These are phyloP conservation scores for Loriculus beryllinus DNA, from an alignment of 2,797 vertebrate genomes.

Conservation along the genomic window DNA sequence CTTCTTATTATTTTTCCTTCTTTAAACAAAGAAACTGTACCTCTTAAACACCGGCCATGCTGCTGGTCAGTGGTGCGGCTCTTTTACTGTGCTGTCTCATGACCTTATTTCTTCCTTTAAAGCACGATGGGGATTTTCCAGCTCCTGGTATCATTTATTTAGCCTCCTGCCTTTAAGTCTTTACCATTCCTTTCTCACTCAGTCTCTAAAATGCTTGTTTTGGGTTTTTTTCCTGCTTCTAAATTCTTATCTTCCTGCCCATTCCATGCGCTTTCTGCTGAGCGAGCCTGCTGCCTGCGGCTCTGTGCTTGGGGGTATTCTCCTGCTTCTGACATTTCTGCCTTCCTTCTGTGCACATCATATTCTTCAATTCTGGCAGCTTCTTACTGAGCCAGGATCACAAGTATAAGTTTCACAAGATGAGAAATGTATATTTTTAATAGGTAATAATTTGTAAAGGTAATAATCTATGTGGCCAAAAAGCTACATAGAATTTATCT, in stretches of 20 bases:
- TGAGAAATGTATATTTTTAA: not conserved
- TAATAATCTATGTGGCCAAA: not conserved
- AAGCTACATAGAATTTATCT: not conserved
- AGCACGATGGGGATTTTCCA: conserved; percentile 3
- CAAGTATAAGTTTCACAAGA: not conserved
- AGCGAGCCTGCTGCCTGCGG: not conserved
- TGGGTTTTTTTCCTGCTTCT: not conserved
- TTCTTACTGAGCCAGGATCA: not conserved
- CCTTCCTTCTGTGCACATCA: not conserved
- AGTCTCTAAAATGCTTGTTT: not conserved
- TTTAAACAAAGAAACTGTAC: not conserved
- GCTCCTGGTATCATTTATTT: conserved; percentile 12
- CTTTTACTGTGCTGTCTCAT: not conserved
- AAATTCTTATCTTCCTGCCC: not conserved
- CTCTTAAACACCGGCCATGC: not conserved
- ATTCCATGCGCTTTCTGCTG: not conserved
- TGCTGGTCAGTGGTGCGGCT: not conserved
- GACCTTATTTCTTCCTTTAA: not conserved
- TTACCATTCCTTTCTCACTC: not conserved
- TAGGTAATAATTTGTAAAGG: not conserved
- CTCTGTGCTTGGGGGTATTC: not conserved
- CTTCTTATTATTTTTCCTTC: not conserved
- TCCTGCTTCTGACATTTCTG: conserved; percentile 14
- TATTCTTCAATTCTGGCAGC: not conserved
- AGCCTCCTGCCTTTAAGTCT: not conserved